Evolutionary conservation across 2,113 vertebrate species (phyloP).

Genomic region (Vimba vimba): DNA sequence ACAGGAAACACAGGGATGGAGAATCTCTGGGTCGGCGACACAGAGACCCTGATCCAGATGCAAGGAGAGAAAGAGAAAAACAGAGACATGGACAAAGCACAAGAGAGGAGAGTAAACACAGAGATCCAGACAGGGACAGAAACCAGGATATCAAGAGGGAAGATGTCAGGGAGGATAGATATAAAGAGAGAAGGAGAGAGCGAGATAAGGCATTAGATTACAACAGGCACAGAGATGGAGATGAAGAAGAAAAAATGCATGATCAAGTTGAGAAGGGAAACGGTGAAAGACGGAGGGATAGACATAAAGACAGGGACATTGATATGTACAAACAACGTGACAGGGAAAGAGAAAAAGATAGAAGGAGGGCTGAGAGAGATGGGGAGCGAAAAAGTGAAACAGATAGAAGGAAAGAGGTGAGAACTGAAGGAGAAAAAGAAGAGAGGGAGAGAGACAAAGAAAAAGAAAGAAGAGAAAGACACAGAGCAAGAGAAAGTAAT

Average conservation of each 20-base stretch:
- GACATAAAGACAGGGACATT: constrained; percentile 41
- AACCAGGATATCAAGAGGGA: constrained; percentile 66
- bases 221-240: neutral
- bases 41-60: constrained; percentile 65
- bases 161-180: constrained; percentile 52
- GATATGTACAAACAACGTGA: constrained; percentile 37
- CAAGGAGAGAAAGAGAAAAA: constrained; percentile 60
- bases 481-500: constrained; percentile 35
- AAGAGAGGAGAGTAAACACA: constrained; percentile 44
- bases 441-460: constrained; percentile 31
- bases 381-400: constrained; percentile 52
- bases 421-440: constrained; percentile 33
- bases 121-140: constrained; percentile 62
- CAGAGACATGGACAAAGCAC: constrained; percentile 46
- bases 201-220: constrained; percentile 49
- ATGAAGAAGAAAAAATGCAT: constrained; percentile 17
- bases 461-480: constrained; percentile 45
- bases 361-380: constrained; percentile 44
- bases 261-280: constrained; percentile 53
- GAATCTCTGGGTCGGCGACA: constrained; percentile 67
- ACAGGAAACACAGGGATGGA: constrained; percentile 62
- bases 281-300: constrained; percentile 63
- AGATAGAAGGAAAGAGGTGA: constrained; percentile 56
- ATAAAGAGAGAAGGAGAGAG: constrained; percentile 51
- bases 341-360: constrained; percentile 56